These are phyloP conservation scores for Poeciliopsis turneri DNA, from an alignment of 2,797 vertebrate genomes.

Conservation along the genomic window DNA sequence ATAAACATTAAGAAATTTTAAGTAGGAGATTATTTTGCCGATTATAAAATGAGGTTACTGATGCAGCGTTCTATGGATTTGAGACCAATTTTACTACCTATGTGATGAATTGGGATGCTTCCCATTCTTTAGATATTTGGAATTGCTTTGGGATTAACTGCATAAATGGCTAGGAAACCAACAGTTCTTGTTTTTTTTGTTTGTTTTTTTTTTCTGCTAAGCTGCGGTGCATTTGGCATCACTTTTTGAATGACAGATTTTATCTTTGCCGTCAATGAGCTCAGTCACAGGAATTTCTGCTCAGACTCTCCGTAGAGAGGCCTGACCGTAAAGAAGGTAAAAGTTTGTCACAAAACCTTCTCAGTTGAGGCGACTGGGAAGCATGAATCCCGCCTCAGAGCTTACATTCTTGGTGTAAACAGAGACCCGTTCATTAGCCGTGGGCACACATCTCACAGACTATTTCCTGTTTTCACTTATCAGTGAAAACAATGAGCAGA, in stretches of 20 bases:
- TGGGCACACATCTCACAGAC: not conserved
- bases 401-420: constrained; percentile 6
- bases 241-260: not conserved
- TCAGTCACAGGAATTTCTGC: not conserved
- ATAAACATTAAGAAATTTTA: not conserved
- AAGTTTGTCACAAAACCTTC: not conserved
- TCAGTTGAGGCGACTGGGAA: not conserved
- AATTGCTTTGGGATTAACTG: not conserved
- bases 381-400: not conserved
- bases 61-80: not conserved
- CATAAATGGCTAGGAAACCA: not conserved
- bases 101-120: not conserved
- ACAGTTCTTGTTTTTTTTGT: not conserved
- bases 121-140: not conserved
- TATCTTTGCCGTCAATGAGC: not conserved
- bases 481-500: not conserved
- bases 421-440: not conserved
- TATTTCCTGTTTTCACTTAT: not conserved
- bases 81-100: not conserved
- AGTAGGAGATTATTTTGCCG: not conserved
- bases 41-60: not conserved
- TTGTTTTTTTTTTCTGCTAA: not conserved
- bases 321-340: not conserved
- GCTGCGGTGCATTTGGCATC: not conserved
- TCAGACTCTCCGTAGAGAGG: not conserved